These are phyloP conservation scores for Alauda arvensis DNA, from an alignment of 2,797 vertebrate species.

Conservation along the genomic window DNA sequence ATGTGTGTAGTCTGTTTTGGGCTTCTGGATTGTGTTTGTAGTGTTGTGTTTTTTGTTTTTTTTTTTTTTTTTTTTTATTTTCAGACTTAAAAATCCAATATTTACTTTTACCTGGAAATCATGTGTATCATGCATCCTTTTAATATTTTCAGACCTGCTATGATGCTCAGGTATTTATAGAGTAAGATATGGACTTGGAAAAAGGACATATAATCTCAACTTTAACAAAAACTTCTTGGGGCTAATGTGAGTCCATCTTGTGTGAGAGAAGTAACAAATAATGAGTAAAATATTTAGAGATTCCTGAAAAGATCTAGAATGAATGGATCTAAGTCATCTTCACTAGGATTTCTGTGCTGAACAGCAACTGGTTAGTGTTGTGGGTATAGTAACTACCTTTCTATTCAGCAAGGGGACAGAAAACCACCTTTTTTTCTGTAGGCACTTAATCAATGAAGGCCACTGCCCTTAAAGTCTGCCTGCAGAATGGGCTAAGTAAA, in stretches of 20 bases:
- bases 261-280: background rate
- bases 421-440: background rate
- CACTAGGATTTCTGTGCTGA: background rate
- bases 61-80: background rate
- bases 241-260: background rate
- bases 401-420: background rate
- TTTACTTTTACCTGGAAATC: background rate
- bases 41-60: no score
- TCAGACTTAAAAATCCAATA: background rate
- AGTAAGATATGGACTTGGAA: background rate
- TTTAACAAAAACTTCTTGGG: rapidly evolving
- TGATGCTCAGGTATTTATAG: background rate
- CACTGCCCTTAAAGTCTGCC: background rate
- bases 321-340: background rate
- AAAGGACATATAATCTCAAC: background rate
- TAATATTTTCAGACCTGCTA: background rate
- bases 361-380: background rate
- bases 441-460: background rate
- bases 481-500: background rate
- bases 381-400: background rate
- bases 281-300: background rate
- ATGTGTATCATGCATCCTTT: background rate
- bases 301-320: background rate
- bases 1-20: background rate
- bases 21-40: background rate